These are phyloP conservation scores for Aptenodytes patagonicus DNA, from an alignment of 2,113 vertebrate species.

Conservation along the genomic window DNA sequence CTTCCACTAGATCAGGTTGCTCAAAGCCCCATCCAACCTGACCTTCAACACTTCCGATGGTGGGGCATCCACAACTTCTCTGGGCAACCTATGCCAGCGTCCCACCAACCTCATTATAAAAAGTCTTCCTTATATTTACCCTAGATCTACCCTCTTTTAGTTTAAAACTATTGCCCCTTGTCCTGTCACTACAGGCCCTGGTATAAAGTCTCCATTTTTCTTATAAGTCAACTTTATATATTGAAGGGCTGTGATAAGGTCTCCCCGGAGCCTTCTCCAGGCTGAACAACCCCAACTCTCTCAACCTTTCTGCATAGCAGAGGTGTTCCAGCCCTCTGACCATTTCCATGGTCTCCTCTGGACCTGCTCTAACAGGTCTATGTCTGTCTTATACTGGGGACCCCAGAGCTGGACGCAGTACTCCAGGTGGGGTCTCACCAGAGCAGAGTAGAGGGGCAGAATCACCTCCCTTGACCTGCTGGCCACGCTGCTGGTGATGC, in stretches of 20 bases:
- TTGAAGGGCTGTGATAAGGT: neutral
- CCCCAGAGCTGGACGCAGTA: neutral
- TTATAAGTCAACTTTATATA: neutral
- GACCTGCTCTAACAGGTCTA: neutral
- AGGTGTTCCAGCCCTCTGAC: neutral
- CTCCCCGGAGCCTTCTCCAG: neutral
- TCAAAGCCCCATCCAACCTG: neutral
- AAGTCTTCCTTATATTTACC: neutral
- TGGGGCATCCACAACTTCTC: neutral
- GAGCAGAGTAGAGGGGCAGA: too few species aligned
- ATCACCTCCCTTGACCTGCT: neutral
- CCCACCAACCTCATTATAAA: neutral
- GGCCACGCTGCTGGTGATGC: neutral
- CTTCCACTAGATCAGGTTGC: neutral
- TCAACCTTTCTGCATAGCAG: neutral
- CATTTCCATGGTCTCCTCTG: neutral
- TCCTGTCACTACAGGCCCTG: neutral
- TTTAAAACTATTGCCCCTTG: neutral
- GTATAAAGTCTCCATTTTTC: neutral
- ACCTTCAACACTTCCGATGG: neutral
- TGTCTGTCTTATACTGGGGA: too few species aligned
- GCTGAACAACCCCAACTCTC: neutral
- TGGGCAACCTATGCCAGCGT: neutral
- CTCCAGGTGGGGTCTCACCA: neutral
- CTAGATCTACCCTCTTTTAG: neutral